Conservation (phyloP, 2,888 invertebrate genomes). For the Monopis laevigella region DNA sequence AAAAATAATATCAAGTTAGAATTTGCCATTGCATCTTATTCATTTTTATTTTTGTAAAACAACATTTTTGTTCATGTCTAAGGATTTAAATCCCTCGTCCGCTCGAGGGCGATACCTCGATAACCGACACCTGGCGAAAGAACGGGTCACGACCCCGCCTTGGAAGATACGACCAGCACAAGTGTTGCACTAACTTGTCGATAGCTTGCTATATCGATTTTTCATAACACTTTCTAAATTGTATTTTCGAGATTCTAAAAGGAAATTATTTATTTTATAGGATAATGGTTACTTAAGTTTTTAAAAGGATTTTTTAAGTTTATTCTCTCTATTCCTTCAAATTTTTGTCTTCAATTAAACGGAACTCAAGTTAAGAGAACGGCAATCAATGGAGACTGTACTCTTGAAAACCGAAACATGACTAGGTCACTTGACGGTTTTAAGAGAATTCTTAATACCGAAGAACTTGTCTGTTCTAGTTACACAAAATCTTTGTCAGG, state of each 20-base stretch:
- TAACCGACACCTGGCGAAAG: slow-evolving; percentile 33
- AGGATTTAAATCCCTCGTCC: slow-evolving; percentile 17
- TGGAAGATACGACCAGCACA: slow-evolving; percentile 17
- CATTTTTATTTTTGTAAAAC: slow-evolving; percentile 23
- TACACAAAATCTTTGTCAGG: no score
- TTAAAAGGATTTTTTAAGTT: no score
- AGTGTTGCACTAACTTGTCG: slow-evolving; percentile 7
- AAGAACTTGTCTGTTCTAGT: no score
- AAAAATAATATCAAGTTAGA: no score
- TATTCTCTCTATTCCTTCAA: no score
- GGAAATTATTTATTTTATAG: not conserved
- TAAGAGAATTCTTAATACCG: no score
- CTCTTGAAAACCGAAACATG: no score
- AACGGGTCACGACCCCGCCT: slow-evolving; percentile 34
- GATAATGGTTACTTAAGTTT: not conserved
- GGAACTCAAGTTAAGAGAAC: no score
- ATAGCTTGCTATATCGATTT: slow-evolving; percentile 7
- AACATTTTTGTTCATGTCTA: slow-evolving; percentile 17
- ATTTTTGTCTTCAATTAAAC: no score
- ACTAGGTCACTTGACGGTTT: no score
- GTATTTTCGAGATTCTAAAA: not conserved
- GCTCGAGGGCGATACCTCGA: slow-evolving; percentile 19
- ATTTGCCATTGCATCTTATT: no score
- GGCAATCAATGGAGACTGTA: no score
- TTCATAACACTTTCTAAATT: not conserved